A percentile compares a stretch with the other conserved stretches of the same genome.
phyloP scores from a whole-genome alignment of 2,113 vertebrate genomes.

The Chloropsis cyanopogon region DNA sequence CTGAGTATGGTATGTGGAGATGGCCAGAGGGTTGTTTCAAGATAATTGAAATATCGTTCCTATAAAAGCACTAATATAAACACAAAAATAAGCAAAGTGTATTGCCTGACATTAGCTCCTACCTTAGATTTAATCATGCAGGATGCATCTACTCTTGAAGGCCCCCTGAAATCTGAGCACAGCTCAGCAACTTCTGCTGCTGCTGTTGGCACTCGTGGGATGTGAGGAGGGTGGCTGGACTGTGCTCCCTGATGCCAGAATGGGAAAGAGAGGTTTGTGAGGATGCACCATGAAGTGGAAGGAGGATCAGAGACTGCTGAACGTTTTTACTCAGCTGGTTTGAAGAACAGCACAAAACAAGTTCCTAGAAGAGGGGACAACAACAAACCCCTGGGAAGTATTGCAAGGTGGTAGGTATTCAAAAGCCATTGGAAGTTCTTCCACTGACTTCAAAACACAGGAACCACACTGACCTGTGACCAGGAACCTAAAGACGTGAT shows the following conservation, averaged over 20 bases:
- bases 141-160: not conserved
- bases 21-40: accelerated
- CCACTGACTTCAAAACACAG: not conserved
- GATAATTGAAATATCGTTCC: not conserved
- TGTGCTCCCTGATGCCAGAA: not conserved
- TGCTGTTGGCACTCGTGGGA: not conserved
- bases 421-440: not conserved
- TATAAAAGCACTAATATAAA: not conserved
- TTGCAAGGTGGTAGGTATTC: not conserved
- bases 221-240: not conserved
- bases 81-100: not conserved
- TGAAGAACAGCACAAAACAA: not conserved
- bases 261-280: not conserved
- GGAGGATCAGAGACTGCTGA: not conserved
- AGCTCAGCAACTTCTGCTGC: not conserved
- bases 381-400: not conserved
- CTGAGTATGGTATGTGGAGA: not conserved
- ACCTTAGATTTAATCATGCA: not conserved
- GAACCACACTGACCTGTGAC: not conserved
- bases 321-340: accelerated
- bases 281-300: not conserved
- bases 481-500: not conserved
- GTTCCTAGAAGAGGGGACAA: not conserved
- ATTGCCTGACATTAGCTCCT: not conserved
- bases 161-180: accelerated